Base-by-base conservation (phyloP, 2,888 invertebrate genomes). In the Pinctada fucata region DNA sequence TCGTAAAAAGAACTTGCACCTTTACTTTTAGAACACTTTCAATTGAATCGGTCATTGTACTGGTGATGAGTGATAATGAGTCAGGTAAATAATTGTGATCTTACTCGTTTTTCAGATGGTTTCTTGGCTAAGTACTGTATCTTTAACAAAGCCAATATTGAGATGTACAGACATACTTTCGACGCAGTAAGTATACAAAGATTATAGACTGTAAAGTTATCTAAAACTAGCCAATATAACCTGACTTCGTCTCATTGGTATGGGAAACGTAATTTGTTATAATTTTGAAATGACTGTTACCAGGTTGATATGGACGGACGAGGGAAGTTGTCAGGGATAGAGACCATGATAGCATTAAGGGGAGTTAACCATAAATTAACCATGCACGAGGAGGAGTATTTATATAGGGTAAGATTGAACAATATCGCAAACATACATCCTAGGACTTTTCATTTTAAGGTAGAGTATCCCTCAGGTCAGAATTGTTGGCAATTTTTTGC, bases 61-160 rank as follows among this genome's bases (percentile, higher is more conserved):
- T 31, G 31, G 31, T 31, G 31, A 31, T 31, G 31, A 31, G 31
- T 31, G 31, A 31, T 31, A 31, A 31, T 31, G 31, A 31, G 31
- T 31, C 31, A 31, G 31, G 31, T 31, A 31, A 31, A 31, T 31
- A 31, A 31, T 31, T 31, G 31, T 31, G 31, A 31, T 31, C 31
- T 31, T 31, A 31, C 31, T 31, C 31, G 13, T 6, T 84, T 84
- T 75, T 65, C 87, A 91, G 91, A 90, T 86, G 89, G 89, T 50
- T 91, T 90, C 80, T 82, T 91, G 50, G 85, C 90, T 10, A 90
- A 90, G 78, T 91, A 90, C 77, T 91, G 91, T 81, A 91, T 91
- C 67, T 86, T 91, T 65, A 86, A 85, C 10, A 85, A 83, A 67
- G 83, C 79, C 45, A 86, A 85, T 70, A 80, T 86, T 50, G 87